Evolutionary conservation across 2,113 vertebrate species (phyloP).

Genomic region (Hippoglossus stenolepis): DNA sequence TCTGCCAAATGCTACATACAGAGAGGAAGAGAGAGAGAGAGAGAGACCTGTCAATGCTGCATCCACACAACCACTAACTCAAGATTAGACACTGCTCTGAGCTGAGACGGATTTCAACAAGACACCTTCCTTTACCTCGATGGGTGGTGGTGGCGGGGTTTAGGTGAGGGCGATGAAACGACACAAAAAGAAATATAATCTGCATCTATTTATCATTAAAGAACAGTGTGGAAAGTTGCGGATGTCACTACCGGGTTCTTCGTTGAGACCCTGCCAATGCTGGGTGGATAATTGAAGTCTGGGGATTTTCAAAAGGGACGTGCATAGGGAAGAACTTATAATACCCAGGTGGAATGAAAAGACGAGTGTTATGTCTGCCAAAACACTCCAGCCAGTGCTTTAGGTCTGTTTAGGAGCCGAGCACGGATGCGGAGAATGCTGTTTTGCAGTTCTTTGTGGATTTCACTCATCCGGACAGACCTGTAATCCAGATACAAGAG

Average conservation of each 20-base stretch:
- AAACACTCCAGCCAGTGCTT: conserved; percentile 67
- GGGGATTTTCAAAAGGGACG: conserved; percentile 55
- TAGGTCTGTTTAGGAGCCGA: conserved; percentile 50
- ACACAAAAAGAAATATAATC: conserved; percentile 77
- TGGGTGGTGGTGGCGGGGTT: conserved; percentile 39
- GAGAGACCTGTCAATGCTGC: conserved; percentile 78
- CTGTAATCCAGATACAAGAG: conserved; percentile 35
- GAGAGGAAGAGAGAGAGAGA: conserved; percentile 42
- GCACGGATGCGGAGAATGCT: conserved; percentile 33
- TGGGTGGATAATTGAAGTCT: conserved; percentile 75
- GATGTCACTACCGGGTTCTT: conserved; percentile 71
- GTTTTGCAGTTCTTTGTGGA: conserved; percentile 46
- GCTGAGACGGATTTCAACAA: conserved; percentile 72
- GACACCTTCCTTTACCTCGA: conserved; percentile 62
- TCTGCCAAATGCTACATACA: conserved; percentile 56
- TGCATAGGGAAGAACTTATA: conserved; percentile 56
- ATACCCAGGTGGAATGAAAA: conserved; percentile 70
- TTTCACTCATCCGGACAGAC: conserved; percentile 47
- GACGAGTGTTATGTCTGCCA: conserved; percentile 65
- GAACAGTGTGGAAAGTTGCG: conserved; percentile 73
- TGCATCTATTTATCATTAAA: conserved; percentile 80
- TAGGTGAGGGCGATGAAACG: conserved; percentile 54
- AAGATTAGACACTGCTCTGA: conserved; percentile 76
- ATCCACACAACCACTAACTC: conserved; percentile 74
- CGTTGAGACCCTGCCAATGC: conserved; percentile 64